Evolutionary conservation across 2,797 vertebrate species (phyloP).

Genomic region (Neopelma chrysocephalum): DNA sequence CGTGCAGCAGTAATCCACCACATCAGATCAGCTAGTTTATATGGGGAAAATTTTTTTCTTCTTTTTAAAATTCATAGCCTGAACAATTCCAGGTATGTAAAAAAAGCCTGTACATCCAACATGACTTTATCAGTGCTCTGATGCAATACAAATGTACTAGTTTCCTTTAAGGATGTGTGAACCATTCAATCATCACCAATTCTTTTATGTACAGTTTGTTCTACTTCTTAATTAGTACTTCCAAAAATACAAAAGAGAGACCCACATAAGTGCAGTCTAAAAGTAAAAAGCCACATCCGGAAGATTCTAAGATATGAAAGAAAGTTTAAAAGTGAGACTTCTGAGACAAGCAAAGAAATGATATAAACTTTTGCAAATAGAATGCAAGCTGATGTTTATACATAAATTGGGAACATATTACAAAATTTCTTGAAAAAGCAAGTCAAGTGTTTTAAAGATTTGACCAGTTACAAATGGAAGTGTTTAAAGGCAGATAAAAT

Average conservation of each 20-base stretch:
- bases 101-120: neutral
- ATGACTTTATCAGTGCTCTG: constrained; percentile 48
- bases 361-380: neutral
- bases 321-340: neutral
- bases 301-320: constrained; percentile 2
- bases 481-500: neutral
- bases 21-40: constrained; percentile 9
- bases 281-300: constrained; percentile 36
- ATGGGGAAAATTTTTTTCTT: neutral
- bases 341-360: neutral
- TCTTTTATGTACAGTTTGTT: constrained; percentile 70
- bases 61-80: neutral
- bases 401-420: neutral
- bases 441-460: neutral
- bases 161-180: constrained; percentile 67
- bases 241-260: constrained; percentile 71
- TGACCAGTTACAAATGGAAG: neutral
- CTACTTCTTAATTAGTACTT: constrained; percentile 74
- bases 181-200: constrained; percentile 51
- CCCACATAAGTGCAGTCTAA: constrained; percentile 52
- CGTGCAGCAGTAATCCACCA: constrained; percentile 29
- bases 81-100: constrained; percentile 48
- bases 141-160: constrained; percentile 48
- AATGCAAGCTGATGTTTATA: neutral
- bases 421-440: neutral